Percentiles rank a stretch among this genome's conserved stretches.
phyloP scores from a whole-genome alignment of 2,113 vertebrate species.

The Vicugna pacos region DNA sequence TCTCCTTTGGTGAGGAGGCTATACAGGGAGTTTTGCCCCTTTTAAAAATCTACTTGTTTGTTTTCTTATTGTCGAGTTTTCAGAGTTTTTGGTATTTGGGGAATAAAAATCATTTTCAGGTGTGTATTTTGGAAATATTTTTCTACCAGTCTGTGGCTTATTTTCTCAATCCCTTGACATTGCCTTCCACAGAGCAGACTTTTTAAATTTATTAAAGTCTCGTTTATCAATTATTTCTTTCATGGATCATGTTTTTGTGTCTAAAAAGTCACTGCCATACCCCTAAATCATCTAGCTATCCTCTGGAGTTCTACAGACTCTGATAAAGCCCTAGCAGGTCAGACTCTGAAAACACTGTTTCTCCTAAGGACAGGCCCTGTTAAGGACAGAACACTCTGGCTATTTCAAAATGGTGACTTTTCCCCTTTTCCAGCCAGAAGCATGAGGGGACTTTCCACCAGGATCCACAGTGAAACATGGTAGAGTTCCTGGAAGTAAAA shows the following conservation, averaged over 20 bases:
- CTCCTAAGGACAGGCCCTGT: neutral
- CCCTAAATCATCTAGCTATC: neutral
- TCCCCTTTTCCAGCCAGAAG: neutral
- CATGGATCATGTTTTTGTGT: neutral
- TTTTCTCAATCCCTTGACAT: neutral
- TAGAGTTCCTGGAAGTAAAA: neutral
- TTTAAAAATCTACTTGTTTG: neutral
- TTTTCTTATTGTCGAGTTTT: neutral
- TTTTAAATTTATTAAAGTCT: neutral
- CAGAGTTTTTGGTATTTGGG: neutral
- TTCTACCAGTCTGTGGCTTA: neutral
- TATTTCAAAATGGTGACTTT: neutral
- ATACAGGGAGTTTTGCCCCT: neutral
- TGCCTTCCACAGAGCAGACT: neutral
- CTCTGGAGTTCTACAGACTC: neutral
- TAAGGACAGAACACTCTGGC: constrained; percentile 7
- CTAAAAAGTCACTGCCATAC: neutral
- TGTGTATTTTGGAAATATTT: constrained; percentile 14
- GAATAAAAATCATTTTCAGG: neutral
- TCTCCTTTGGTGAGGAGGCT: neutral
- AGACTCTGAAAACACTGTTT: neutral
- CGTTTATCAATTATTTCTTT: neutral
- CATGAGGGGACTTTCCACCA: neutral
- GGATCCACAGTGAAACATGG: neutral
- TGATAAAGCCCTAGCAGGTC: neutral